phyloP scores from a whole-genome alignment of 2,888 invertebrate genomes.

The Muscina levida region DNA sequence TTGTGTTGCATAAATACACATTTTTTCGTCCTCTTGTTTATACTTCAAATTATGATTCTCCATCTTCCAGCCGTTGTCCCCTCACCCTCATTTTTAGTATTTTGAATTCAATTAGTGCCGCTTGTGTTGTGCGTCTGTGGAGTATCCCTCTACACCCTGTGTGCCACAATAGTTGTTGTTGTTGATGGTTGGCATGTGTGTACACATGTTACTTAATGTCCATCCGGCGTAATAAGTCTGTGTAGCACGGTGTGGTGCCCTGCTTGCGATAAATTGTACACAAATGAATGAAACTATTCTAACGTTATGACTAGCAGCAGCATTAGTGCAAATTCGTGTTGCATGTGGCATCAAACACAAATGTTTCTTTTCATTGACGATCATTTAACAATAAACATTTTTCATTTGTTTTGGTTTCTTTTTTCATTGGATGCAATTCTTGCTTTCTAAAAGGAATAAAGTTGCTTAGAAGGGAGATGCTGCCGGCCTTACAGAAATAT shows the following conservation, averaged over 20 bases:
- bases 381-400: background rate
- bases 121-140: constrained; percentile 46
- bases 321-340: background rate
- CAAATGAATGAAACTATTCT: background rate
- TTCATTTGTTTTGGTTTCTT: background rate
- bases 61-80: background rate
- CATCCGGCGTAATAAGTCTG: constrained; percentile 27
- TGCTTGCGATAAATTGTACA: background rate
- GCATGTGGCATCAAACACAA: background rate
- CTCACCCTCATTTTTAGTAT: constrained; percentile 22
- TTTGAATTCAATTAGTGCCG: constrained; percentile 60
- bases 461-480: too few relatives aligned
- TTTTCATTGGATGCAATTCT: too few relatives aligned
- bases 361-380: constrained; percentile 18
- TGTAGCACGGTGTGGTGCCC: background rate
- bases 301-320: background rate
- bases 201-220: constrained; percentile 30
- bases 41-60: constrained; percentile 16
- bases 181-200: background rate
- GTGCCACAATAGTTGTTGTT: too few relatives aligned
- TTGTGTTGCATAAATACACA: constrained; percentile 1
- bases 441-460: too few relatives aligned
- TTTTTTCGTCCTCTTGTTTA: background rate
- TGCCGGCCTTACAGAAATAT: too few relatives aligned
- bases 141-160: background rate